Evolutionary conservation across 2,888 invertebrate species (phyloP), one percentile per base, ranked within the genome.

Genomic region (Meliscaeva auricollis): DNA sequence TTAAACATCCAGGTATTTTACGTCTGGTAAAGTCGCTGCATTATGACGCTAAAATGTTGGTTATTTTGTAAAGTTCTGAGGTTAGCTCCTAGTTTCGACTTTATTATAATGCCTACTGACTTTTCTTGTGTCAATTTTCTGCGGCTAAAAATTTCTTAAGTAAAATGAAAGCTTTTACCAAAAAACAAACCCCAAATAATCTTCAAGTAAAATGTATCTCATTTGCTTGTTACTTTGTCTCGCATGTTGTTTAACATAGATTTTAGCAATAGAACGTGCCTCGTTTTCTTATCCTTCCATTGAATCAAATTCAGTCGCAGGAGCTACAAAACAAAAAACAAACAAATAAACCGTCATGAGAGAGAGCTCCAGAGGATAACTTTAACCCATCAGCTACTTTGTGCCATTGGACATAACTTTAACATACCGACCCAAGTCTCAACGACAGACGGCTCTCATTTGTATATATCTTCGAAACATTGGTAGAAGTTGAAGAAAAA

Each of bases 401-500:
- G 3, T 17, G 9, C 50, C 22, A 69, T 56, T 5, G 11, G 41
- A 38, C 38, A 22, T 17, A 26, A 2, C 20, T 13, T 22, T 11
- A 20, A 64, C 30, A 30, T 15, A 32, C 17, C 15, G 41, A 38
- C 38, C 41, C 13, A 35, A 6, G 17, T 15, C 52, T 22, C 3
- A 26, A 22, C 56, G 46, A 22, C 46, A 2, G 73, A 74, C 56
- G 46, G 44, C 17, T 54, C 84, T 81, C 81, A 85, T 85, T 85
- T 85, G 81, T 85, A 68, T 69, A 54, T 70, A 15, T 64, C 56
- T 20, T 54, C 64, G 50, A 77, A 35, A 20, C 58, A 75, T 77
- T 41, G 69, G 69, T 73, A 73, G 56, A 69, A 85, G 73, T 77
- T 69, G 58, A 82, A 82, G 82, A 87, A 82, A 82, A 82, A 87